Percentiles rank a stretch among this genome's conserved stretches.
phyloP scores from a whole-genome alignment of 2,797 vertebrate genomes.

The Avahi laniger region DNA sequence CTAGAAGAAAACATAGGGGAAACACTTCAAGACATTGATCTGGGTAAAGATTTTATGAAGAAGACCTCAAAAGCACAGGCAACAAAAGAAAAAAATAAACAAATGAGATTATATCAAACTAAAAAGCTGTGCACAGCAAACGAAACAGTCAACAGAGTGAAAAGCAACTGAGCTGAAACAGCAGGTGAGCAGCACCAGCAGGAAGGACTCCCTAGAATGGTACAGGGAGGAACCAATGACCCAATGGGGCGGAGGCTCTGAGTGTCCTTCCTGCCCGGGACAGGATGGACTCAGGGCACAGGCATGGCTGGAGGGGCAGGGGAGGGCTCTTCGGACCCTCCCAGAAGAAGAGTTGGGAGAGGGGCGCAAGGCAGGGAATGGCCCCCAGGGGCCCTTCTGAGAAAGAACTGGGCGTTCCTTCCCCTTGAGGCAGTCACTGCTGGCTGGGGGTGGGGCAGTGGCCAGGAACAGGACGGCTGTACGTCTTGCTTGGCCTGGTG shows the following conservation, averaged over 20 bases:
- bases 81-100: background rate
- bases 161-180: background rate
- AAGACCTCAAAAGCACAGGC: background rate
- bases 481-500: background rate
- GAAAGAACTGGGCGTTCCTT: background rate
- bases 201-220: background rate
- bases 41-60: background rate
- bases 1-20: background rate
- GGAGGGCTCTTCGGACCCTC: background rate
- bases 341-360: background rate
- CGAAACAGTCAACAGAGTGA: background rate
- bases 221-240: background rate
- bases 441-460: background rate
- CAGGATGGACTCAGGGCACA: background rate
- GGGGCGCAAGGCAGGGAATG: background rate
- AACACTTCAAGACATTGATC: background rate
- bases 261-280: background rate
- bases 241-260: background rate
- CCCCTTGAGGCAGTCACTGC: background rate
- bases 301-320: too few species aligned
- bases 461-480: accelerated
- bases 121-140: background rate
- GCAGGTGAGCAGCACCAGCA: background rate
- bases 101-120: background rate
- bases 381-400: background rate